A percentile compares a stretch with the other conserved stretches of the same genome.
Evolutionary conservation across 2,888 invertebrate genomes (phyloP).

Genomic region (Eupithecia tripunctaria): DNA sequence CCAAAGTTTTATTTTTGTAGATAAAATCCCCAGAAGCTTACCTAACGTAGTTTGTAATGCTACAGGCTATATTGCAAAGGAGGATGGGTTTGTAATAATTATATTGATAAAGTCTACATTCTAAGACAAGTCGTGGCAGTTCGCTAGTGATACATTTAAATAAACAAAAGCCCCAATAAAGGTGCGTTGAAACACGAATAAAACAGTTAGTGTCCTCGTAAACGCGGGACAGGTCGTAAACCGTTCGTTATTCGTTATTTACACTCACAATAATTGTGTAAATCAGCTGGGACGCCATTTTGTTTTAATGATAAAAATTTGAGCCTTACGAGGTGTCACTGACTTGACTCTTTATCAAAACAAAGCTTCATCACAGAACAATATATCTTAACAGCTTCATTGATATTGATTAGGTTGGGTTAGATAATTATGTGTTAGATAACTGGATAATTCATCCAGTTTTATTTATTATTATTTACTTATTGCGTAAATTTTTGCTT

Average conservation of each 20-base stretch:
- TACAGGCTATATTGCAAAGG: neutral
- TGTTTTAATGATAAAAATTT: conserved; percentile 40
- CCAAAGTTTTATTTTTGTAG: neutral
- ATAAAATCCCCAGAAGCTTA: neutral
- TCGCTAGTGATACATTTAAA: conserved; percentile 16
- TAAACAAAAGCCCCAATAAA: conserved; percentile 33
- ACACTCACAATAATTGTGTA: conserved; percentile 64
- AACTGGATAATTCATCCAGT: too few species aligned
- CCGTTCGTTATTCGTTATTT: conserved; percentile 71
- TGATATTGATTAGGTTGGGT: too few species aligned
- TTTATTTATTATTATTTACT: too few species aligned
- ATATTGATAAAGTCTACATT: neutral
- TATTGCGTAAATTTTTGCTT: neutral
- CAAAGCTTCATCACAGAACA: neutral
- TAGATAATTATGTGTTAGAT: too few species aligned
- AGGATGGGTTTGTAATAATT: neutral
- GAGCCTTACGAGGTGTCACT: neutral
- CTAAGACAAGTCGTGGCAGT: neutral
- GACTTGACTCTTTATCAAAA: neutral
- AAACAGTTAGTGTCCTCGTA: conserved; percentile 49
- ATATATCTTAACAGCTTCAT: too few species aligned
- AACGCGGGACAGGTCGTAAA: conserved; percentile 62
- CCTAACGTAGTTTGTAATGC: neutral
- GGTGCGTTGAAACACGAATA: conserved; percentile 38
- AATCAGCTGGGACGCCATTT: conserved; percentile 53